Evolutionary conservation across 2,113 vertebrate genomes (phyloP), one percentile per base, ranked within the genome.

Genomic region (Tretioscincus oriximinensis): DNA sequence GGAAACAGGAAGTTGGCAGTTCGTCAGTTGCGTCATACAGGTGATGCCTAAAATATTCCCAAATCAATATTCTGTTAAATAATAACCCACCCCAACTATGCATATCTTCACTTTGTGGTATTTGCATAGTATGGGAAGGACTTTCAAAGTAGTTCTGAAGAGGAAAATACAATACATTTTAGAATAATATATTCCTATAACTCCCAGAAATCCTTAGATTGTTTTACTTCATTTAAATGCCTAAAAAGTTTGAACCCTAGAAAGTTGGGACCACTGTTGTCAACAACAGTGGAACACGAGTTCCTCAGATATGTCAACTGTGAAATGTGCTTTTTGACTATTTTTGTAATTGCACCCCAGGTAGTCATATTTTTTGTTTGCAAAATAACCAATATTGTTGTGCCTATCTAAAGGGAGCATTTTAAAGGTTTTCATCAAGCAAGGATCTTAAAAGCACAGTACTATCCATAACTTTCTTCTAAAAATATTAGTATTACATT

Each of bases 141-240:
- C 9, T 14, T 51, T 9, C 26, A n/a, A n/a, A n/a, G 64, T 28
- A 26, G 63, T n/a, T 9, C 24, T 65, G n/a, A n/a, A n/a, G n/a
- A n/a, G 63, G 63, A n/a, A 4, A 28, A 66, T 18, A 16, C 18
- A 28, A 73, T 51, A 0, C 81, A 78, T 82, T 85, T 81, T 84
- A 73, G 69, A 45, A 63, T 85, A 5, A 41, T 1, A 2, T 85
- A 81, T 89, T 88, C 85, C 80, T 82, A 76, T 88, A 4, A 81
- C 80, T 79, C 84, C 85, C 89, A 86, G 80, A 73, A 83, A 86
- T 88, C 73, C 1, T 87, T 70, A n/a, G 60, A 31, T 21, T 60
- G 77, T 93, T 93, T 92, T 89, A 78, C 91, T 90, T 89, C 87
- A 35, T 82, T 88, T 85, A 86, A 90, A 82, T 91, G 87, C 84